phyloP scores from a whole-genome alignment of 2,888 invertebrate genomes.

The Azorinus chamasolen region DNA sequence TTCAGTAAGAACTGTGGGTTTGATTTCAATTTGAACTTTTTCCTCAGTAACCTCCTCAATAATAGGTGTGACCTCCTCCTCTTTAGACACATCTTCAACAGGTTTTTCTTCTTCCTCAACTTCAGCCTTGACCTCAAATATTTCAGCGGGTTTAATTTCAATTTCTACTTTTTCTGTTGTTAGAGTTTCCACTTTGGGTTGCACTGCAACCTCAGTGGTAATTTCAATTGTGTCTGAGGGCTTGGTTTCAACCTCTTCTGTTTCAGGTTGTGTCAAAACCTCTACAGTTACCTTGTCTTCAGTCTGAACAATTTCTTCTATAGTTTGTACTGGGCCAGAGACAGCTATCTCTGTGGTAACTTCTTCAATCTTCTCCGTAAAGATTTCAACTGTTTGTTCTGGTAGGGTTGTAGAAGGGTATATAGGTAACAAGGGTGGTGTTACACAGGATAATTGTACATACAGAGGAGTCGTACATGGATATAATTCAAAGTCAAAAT shows the following conservation, averaged over 20 bases:
- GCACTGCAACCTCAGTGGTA: slow-evolving; percentile 10
- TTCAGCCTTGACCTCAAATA: slow-evolving; percentile 16
- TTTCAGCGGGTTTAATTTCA: slow-evolving; percentile 25
- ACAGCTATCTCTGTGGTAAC: slow-evolving; percentile 3
- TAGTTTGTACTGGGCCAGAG: slow-evolving; percentile 1
- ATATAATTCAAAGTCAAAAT: no score
- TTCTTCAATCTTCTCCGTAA: slow-evolving; percentile 14
- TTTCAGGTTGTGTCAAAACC: background rate
- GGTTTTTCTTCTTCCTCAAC: slow-evolving; percentile 9
- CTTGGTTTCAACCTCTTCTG: slow-evolving; percentile 31
- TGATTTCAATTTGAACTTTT: slow-evolving; percentile 27
- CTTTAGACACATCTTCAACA: slow-evolving; percentile 14
- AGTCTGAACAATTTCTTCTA: slow-evolving; percentile 14
- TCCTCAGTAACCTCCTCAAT: slow-evolving; percentile 23
- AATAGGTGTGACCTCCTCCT: slow-evolving; percentile 7
- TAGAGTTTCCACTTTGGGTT: no score
- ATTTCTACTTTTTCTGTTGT: slow-evolving; percentile 34
- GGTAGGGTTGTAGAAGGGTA: background rate
- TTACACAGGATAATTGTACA: no score
- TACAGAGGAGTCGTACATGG: no score
- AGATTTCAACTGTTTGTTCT: slow-evolving; percentile 7
- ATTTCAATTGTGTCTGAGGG: slow-evolving; percentile 16
- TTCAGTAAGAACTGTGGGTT: slow-evolving; percentile 11
- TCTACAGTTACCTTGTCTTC: slow-evolving; percentile 11
- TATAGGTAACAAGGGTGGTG: background rate